Conservation (phyloP, 2,888 invertebrate genomes). For the Xestia rhomboidea region DNA sequence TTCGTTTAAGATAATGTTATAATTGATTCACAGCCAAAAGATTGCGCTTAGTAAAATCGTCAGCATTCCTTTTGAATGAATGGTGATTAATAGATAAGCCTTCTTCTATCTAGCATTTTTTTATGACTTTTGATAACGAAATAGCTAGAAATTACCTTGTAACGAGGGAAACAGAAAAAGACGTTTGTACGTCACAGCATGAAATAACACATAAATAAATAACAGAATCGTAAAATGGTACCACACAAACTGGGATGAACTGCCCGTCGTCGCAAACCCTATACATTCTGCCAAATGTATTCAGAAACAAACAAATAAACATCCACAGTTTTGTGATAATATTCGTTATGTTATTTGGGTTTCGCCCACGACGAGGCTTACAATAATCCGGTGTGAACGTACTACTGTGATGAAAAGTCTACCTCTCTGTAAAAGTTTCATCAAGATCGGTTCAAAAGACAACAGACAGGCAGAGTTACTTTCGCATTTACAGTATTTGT, state of each 20-base stretch:
- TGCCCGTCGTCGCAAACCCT: too few relatives aligned
- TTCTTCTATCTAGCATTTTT: neutral
- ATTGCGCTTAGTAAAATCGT: neutral
- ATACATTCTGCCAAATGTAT: neutral
- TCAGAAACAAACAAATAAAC: neutral
- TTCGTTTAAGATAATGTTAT: neutral
- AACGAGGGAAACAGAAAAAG: neutral
- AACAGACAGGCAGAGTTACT: neutral
- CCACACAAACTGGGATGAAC: too few relatives aligned
- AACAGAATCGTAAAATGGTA: slow-evolving; percentile 8
- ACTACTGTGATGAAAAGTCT: too few relatives aligned
- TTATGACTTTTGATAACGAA: neutral
- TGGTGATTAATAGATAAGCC: neutral
- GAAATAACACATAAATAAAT: slow-evolving; percentile 17
- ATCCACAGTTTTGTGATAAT: neutral
- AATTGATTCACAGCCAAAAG: neutral
- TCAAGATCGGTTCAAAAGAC: neutral
- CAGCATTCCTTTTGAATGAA: neutral
- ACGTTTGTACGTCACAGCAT: neutral
- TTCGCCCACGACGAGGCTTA: neutral
- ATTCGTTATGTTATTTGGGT: neutral
- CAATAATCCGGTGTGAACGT: neutral
- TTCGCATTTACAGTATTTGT: neutral
- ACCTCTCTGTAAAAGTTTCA: neutral
- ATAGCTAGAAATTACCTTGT: neutral